phyloP scores from a whole-genome alignment of 2,113 vertebrate genomes.

The Campylorhamphus procurvoides region DNA sequence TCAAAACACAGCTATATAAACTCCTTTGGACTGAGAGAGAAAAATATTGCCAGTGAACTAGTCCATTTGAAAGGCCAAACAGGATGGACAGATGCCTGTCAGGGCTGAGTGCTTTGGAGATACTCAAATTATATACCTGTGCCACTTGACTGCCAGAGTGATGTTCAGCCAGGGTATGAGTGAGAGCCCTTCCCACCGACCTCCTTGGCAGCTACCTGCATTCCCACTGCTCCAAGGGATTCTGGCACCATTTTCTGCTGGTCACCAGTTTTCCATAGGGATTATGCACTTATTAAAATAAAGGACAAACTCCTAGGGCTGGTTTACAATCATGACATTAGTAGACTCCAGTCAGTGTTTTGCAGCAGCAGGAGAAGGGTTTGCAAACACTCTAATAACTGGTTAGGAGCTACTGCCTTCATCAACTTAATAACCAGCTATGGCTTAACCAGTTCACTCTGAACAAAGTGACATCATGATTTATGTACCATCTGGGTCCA shows the following conservation, averaged over 20 bases:
- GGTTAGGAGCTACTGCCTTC: background rate
- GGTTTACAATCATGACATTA: background rate
- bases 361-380: background rate
- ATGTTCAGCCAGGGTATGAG: background rate
- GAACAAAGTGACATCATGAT: background rate
- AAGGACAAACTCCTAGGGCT: background rate
- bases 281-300: background rate
- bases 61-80: background rate
- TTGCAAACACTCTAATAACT: background rate
- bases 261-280: background rate
- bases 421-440: background rate
- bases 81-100: background rate
- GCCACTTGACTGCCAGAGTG: fast-evolving
- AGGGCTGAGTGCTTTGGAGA: background rate
- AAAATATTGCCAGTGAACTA: background rate
- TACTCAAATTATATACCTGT: background rate
- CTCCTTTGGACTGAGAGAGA: background rate
- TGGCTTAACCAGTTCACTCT: background rate
- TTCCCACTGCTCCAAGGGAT: fast-evolving
- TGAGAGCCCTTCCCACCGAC: background rate
- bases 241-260: background rate
- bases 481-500: background rate
- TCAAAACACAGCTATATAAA: background rate
- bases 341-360: background rate
- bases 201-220: background rate